phyloP scores from a whole-genome alignment of 2,113 vertebrate species.

The Caranx ignobilis region DNA sequence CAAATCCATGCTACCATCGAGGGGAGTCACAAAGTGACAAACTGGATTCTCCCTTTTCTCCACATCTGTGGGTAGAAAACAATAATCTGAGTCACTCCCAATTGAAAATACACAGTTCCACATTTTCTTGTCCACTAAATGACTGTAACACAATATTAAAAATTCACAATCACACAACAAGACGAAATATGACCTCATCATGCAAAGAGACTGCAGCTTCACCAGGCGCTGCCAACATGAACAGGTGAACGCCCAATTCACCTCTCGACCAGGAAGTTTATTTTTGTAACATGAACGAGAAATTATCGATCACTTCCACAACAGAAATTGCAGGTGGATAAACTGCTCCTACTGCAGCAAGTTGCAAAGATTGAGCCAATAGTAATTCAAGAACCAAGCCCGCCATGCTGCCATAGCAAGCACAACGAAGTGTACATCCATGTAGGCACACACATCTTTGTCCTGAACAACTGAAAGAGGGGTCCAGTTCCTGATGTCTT shows the following conservation, averaged over 20 bases:
- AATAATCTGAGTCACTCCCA: background rate
- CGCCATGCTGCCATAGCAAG: no score
- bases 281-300: conserved; percentile 14
- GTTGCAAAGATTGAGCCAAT: background rate
- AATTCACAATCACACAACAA: no score
- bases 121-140: background rate
- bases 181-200: background rate
- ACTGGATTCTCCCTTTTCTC: conserved; percentile 95
- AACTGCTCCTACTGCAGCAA: background rate
- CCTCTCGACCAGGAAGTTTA: conserved; percentile 11
- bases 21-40: conserved; percentile 95
- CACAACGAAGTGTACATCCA: no score
- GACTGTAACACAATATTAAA: no score
- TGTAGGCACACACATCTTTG: no score
- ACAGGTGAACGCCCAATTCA: background rate
- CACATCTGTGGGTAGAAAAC: conserved; percentile 85
- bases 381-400: background rate
- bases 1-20: conserved; percentile 91
- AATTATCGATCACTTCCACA: background rate
- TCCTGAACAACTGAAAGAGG: no score
- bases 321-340: background rate
- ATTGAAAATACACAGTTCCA: background rate
- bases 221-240: background rate
- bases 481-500: no score
- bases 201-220: background rate